These are phyloP conservation scores for Siphonodentalium dalli DNA, from an alignment of 2,888 invertebrate genomes.

Conservation along the genomic window DNA sequence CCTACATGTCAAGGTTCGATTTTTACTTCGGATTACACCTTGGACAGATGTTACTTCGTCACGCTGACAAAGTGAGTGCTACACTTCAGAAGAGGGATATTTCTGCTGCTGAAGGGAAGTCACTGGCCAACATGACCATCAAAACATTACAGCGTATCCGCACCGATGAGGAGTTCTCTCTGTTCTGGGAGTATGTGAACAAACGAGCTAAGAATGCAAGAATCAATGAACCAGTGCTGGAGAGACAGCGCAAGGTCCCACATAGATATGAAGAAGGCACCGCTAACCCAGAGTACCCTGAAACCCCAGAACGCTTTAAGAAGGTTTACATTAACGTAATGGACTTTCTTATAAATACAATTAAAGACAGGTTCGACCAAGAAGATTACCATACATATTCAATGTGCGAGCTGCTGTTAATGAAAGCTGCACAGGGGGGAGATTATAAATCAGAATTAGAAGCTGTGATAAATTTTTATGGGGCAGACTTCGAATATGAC, in stretches of 20 bases:
- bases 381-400: too few species aligned
- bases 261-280: conserved; percentile 6
- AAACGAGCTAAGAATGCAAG: conserved; percentile 1
- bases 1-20: conserved; percentile 18
- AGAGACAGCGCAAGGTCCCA: conserved; percentile 20
- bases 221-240: conserved; percentile 16
- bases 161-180: conserved; percentile 6
- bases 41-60: conserved; percentile 8
- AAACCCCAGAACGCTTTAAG: conserved; percentile 8
- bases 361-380: too few species aligned
- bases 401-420: too few species aligned
- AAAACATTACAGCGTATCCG: conserved; percentile 1
- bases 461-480: too few species aligned
- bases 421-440: too few species aligned
- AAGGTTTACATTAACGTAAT: too few species aligned
- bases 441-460: too few species aligned
- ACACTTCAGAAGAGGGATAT: conserved; percentile 15
- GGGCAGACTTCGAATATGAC: too few species aligned
- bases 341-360: too few species aligned
- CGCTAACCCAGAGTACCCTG: conserved; percentile 4
- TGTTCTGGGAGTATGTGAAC: conserved; percentile 13
- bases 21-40: conserved; percentile 18
- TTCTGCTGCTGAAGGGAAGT: conserved; percentile 22
- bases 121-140: not conserved
- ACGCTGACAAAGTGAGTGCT: conserved; percentile 25